Evolutionary conservation across 2,113 vertebrate species (phyloP).

Genomic region (Pluvialis apricaria): DNA sequence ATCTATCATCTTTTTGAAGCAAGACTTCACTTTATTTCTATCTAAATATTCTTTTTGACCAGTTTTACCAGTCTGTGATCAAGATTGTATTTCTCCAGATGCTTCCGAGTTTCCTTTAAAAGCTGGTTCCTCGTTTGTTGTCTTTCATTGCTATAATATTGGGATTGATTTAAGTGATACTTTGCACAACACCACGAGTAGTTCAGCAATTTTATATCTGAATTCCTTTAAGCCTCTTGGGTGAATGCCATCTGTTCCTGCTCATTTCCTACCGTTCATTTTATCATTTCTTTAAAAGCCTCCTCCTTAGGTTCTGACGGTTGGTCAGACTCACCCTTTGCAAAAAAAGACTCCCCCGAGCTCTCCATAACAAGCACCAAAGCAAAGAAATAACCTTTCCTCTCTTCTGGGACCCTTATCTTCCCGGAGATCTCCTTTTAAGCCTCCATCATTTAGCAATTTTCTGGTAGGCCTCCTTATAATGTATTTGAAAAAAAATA

Average conservation of each 20-base stretch:
- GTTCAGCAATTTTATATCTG: background rate
- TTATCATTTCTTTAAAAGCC: background rate
- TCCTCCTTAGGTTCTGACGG: background rate
- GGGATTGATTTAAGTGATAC: background rate
- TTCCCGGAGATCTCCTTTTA: background rate
- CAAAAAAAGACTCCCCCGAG: background rate
- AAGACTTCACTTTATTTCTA: background rate
- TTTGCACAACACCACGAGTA: background rate
- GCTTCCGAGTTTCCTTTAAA: background rate
- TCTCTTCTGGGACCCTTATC: background rate
- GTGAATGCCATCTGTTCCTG: slow-evolving; percentile 15
- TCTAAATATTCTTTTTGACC: background rate
- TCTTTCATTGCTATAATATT: background rate
- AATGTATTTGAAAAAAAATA: background rate
- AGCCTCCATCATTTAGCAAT: background rate
- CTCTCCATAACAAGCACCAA: background rate
- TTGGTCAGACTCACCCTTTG: background rate
- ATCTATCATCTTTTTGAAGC: background rate
- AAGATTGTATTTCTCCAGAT: background rate
- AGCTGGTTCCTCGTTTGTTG: background rate
- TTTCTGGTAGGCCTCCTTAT: background rate
- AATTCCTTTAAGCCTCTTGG: slow-evolving; percentile 13
- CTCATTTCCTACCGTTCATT: background rate
- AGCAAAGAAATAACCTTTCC: background rate
- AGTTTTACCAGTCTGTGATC: background rate